Base-by-base conservation (phyloP, 1,140 invertebrate species). In the Drosophila orena region DNA sequence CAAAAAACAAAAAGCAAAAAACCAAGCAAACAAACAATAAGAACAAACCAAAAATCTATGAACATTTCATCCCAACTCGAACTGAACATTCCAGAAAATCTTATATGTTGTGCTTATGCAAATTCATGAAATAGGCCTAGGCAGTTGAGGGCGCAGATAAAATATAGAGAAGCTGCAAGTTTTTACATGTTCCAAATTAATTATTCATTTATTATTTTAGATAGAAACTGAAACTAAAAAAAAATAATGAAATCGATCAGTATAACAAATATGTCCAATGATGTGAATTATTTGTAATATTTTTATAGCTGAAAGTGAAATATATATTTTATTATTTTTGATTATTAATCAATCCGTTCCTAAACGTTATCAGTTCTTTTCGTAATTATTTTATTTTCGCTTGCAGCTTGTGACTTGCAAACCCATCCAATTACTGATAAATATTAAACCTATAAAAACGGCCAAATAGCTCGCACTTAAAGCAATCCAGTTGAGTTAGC, bases 101-200 rank as follows among this genome's bases (percentile, higher is more conserved):
- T 30, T 47, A 14, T 10, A 4, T 8, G 24, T 20, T 12, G 59
- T 44, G 27, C 7, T 12, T 37, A 64, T 44, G 60, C 15, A 35
- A 12, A 15, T 22, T 8, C 35, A 2, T 17, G 6, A 22, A 12
- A 22, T 34, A 8, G 24, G 15, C 4, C 3, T 15, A 27, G 40
- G 3, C 14, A 72, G 15, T 42, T 3, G 24, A 60, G 55, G 54
- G 35, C 34, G 46, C n/a, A 68, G 15, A 62, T 80, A 58, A 69
- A 61, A 35, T 12, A 75, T 20, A 46, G 59, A 58, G 77, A 83
- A 75, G 79, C 75, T 66, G 78, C 78, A 77, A 76, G 73, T 6
- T 35, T 66, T 37, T 20, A 4, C n/a, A 20, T 35, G 0, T 49
- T 8, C 20, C 11, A 14, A 30, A 11, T 1, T n/a, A 3, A 8